Evolutionary conservation across 2,113 vertebrate genomes (phyloP).

Genomic region (Ondatra zibethicus): DNA sequence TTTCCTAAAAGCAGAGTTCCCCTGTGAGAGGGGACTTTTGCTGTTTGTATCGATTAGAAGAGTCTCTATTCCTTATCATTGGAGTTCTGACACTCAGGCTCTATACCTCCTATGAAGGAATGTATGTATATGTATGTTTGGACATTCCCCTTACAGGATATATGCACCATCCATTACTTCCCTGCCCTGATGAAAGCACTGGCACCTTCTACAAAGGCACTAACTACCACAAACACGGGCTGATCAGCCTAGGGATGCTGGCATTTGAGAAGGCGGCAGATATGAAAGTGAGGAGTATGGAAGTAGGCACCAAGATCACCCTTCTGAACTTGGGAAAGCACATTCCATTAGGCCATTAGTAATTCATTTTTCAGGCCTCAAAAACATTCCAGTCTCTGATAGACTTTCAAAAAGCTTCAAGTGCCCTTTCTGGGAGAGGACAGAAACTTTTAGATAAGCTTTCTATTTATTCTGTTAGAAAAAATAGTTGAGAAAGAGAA

Average conservation of each 20-base stretch:
- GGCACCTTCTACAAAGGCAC: not conserved
- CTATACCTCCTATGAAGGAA: not conserved
- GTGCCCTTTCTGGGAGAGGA: not conserved
- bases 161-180: not conserved
- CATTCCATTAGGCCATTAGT: constrained; percentile 36
- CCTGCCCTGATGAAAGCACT: not conserved
- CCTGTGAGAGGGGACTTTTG: not conserved
- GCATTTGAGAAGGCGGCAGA: not conserved
- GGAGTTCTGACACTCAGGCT: not conserved
- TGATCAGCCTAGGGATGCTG: not conserved
- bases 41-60: not conserved
- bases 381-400: not conserved
- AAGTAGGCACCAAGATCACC: not conserved
- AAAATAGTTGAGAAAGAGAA: not conserved
- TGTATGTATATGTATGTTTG: not conserved
- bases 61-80: not conserved
- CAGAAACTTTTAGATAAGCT: constrained; percentile 16
- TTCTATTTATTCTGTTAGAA: not conserved
- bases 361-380: not conserved
- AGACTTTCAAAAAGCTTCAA: constrained; percentile 33
- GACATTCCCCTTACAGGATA: not conserved
- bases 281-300: constrained; percentile 1
- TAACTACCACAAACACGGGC: not conserved
- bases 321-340: not conserved
- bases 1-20: constrained; percentile 21